phyloP scores from a whole-genome alignment of 2,888 invertebrate genomes.

The Papilio elwesi region DNA sequence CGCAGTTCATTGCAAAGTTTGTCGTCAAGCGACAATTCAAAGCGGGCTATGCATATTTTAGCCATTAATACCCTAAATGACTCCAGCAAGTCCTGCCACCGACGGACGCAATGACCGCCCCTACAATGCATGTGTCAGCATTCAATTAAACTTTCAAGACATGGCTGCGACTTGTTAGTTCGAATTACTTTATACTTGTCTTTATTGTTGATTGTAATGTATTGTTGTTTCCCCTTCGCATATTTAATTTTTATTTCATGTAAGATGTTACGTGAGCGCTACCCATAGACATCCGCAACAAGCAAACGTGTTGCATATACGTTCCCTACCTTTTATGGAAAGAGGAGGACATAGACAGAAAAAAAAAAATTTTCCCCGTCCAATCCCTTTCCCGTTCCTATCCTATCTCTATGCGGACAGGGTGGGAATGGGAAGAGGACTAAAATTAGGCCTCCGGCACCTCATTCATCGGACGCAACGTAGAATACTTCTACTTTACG shows the following conservation, averaged over 20 bases:
- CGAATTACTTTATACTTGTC: background rate
- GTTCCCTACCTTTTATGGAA: too few relatives aligned
- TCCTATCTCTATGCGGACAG: too few relatives aligned
- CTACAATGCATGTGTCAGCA: conserved; percentile 61
- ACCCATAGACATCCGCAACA: too few relatives aligned
- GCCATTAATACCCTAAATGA: conserved; percentile 80
- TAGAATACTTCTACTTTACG: too few relatives aligned
- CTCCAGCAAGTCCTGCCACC: conserved; percentile 73
- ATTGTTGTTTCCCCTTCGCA: background rate
- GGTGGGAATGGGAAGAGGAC: too few relatives aligned
- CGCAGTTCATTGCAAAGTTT: conserved; percentile 70
- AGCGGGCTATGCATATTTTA: conserved; percentile 80
- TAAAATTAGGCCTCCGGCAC: too few relatives aligned
- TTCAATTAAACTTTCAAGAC: conserved; percentile 64
- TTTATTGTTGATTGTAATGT: conserved; percentile 1
- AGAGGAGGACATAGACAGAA: too few relatives aligned
- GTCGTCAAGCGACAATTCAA: conserved; percentile 74
- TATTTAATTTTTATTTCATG: background rate
- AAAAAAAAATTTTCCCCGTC: too few relatives aligned
- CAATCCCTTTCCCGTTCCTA: too few relatives aligned
- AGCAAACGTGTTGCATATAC: too few relatives aligned
- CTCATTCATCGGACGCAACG: too few relatives aligned
- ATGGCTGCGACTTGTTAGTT: conserved; percentile 25
- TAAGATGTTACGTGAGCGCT: too few relatives aligned
- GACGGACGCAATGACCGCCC: conserved; percentile 71